phyloP scores from a whole-genome alignment of 2,113 vertebrate species.

The Hucho hucho region DNA sequence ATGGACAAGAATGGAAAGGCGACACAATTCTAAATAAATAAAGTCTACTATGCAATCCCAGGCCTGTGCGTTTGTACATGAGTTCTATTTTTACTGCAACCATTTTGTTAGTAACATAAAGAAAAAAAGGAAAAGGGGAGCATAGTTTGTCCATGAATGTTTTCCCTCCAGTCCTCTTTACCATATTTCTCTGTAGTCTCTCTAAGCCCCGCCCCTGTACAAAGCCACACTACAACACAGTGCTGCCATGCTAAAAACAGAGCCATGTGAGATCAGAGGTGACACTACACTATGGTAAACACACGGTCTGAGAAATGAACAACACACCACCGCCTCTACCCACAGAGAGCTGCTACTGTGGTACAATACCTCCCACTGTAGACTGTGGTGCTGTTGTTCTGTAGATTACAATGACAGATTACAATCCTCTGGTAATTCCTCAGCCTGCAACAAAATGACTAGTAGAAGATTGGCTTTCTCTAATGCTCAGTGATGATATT shows the following conservation, averaged over 20 bases:
- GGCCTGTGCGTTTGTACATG: too few relatives aligned
- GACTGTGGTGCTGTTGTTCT: not conserved
- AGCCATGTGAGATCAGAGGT: conserved; percentile 66
- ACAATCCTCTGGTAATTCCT: not conserved
- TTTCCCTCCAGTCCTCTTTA: conserved; percentile 29
- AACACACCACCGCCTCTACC: conserved; percentile 20
- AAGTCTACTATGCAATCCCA: too few relatives aligned
- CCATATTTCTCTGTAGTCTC: conserved; percentile 40
- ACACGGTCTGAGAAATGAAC: conserved; percentile 23
- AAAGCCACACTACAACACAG: conserved; percentile 42
- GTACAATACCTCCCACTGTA: not conserved
- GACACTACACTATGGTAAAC: conserved; percentile 65
- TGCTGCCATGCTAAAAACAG: conserved; percentile 66
- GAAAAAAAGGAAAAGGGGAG: not conserved
- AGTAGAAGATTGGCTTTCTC: not conserved
- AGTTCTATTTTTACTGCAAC: too few relatives aligned
- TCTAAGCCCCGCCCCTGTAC: conserved; percentile 31
- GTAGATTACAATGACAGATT: not conserved
- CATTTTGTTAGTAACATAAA: too few relatives aligned
- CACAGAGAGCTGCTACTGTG: conserved; percentile 14
- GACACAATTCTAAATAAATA: too few relatives aligned
- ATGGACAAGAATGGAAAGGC: too few relatives aligned
- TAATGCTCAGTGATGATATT: conserved; percentile 1
- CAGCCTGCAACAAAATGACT: not conserved
- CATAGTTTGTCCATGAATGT: conserved; percentile 29